Evolutionary conservation across 2,113 vertebrate species (phyloP).

Genomic region (Thamnaconus septentrionalis): DNA sequence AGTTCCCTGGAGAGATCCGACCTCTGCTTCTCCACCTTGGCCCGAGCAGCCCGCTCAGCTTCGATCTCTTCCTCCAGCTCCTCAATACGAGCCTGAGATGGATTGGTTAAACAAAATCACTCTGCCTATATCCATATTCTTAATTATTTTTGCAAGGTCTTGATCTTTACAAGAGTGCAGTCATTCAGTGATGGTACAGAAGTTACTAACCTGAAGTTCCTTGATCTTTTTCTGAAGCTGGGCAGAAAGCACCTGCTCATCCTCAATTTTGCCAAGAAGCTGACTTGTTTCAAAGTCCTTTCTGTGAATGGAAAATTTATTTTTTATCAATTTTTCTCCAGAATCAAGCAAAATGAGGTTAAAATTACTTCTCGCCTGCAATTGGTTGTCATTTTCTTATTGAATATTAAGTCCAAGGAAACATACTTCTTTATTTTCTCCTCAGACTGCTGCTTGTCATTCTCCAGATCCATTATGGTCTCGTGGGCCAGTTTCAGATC

Average conservation of each 20-base stretch:
- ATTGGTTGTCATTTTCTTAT: too few relatives aligned
- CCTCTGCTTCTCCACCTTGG: constrained; percentile 86
- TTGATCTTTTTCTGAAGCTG: constrained; percentile 88
- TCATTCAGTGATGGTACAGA: neutral
- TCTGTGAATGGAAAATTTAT: constrained; percentile 51
- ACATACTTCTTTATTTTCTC: constrained; percentile 73
- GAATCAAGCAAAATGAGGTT: too few relatives aligned
- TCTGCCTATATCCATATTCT: neutral
- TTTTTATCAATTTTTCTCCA: too few relatives aligned
- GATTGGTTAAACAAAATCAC: constrained; percentile 2
- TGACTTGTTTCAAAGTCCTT: constrained; percentile 86
- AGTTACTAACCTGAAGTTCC: constrained; percentile 77
- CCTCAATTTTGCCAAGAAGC: constrained; percentile 83
- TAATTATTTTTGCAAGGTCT: neutral
- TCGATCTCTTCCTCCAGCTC: constrained; percentile 89
- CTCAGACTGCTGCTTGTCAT: constrained; percentile 72
- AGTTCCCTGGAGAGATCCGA: constrained; percentile 85
- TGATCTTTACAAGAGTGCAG: neutral
- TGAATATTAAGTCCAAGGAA: too few relatives aligned
- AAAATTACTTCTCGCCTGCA: too few relatives aligned
- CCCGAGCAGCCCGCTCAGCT: constrained; percentile 81
- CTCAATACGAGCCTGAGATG: constrained; percentile 71
- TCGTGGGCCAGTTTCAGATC: constrained; percentile 69
- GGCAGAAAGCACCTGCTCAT: constrained; percentile 76
- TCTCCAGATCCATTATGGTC: constrained; percentile 73